Conservation (phyloP, 2,888 invertebrate species). For the Pristionchus fissidentatus region DNA sequence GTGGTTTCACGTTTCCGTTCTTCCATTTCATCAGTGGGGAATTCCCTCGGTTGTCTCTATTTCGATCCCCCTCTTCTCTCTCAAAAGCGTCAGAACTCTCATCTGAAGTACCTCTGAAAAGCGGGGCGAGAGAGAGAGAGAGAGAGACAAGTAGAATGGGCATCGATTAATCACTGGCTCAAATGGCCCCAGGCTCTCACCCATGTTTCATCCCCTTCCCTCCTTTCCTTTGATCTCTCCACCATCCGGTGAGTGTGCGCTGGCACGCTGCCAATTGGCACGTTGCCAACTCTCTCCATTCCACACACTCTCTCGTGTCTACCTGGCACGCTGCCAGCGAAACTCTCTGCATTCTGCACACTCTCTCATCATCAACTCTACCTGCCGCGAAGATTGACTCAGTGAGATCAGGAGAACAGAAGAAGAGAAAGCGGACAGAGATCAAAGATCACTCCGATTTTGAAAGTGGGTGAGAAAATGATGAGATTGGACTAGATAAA, state of each 20-base stretch:
- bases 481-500: too few relatives aligned
- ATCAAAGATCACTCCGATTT: too few relatives aligned
- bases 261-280: neutral
- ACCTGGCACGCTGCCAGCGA: neutral
- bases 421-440: too few relatives aligned
- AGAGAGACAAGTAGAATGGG: conserved; percentile 35
- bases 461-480: too few relatives aligned
- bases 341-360: neutral
- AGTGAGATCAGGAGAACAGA: too few relatives aligned
- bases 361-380: conserved; percentile 6
- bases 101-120: neutral
- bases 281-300: conserved; percentile 14
- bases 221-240: conserved; percentile 11
- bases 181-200: conserved; percentile 34
- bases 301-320: neutral
- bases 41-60: too few relatives aligned
- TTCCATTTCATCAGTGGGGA: too few relatives aligned
- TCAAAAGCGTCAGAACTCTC: neutral
- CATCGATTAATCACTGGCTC: conserved; percentile 5
- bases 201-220: neutral
- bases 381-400: too few relatives aligned
- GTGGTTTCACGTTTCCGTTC: too few relatives aligned
- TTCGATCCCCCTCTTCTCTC: too few relatives aligned
- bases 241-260: neutral
- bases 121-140: neutral